Evolutionary conservation across 2,797 vertebrate species (phyloP).

Genomic region (Sebastes variabilis): DNA sequence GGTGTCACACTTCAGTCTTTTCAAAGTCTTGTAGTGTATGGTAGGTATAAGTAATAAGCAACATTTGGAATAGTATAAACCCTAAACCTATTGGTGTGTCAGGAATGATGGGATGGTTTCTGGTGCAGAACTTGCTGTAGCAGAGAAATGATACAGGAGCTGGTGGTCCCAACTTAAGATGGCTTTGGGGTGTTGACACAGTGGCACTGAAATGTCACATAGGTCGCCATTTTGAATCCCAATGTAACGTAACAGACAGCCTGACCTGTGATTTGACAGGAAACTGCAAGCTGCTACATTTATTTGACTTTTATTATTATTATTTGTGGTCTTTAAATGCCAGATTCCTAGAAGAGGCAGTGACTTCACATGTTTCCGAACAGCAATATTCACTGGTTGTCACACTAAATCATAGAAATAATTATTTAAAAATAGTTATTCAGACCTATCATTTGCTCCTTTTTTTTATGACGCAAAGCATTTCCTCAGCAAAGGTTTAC

Average conservation of each 20-base stretch:
- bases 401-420: not conserved
- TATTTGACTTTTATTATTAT: not conserved
- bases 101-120: not conserved
- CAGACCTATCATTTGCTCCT: constrained; percentile 17
- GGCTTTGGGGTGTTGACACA: constrained; percentile 27
- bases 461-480: constrained; percentile 19
- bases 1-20: too few relatives aligned
- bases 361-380: not conserved
- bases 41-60: too few relatives aligned
- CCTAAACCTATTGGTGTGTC: too few relatives aligned
- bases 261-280: not conserved
- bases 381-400: not conserved
- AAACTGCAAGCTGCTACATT: constrained; percentile 7
- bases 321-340: not conserved
- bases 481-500: constrained; percentile 39
- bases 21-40: too few relatives aligned
- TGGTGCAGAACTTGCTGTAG: not conserved
- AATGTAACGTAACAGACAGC: constrained; percentile 3
- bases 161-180: not conserved
- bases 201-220: constrained; percentile 17
- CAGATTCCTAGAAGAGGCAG: not conserved
- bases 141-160: not conserved
- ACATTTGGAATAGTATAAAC: too few relatives aligned
- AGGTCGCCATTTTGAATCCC: constrained; percentile 13
- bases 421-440: not conserved